These are phyloP conservation scores for Drosophila oshimai DNA, from an alignment of 1,140 invertebrate genomes.

Conservation along the genomic window DNA sequence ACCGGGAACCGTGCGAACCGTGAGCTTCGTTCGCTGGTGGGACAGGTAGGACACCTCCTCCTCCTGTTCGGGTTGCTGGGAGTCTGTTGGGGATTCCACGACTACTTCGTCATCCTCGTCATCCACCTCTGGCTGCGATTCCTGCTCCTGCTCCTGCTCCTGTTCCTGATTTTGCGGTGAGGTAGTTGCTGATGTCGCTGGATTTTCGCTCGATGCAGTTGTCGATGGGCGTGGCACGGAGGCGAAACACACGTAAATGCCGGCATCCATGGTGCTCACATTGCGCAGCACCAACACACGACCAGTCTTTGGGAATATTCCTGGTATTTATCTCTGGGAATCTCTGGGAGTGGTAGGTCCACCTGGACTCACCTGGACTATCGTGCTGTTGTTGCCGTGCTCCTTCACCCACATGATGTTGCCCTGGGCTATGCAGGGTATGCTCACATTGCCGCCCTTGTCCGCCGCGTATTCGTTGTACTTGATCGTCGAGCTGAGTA, in stretches of 20 bases:
- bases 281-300: constrained; percentile 69
- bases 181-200: constrained; percentile 45
- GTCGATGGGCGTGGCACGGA: constrained; percentile 40
- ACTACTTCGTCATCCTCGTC: not conserved
- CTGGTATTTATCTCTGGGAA: not conserved
- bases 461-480: constrained; percentile 82
- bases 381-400: constrained; percentile 69
- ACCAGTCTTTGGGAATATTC: constrained; percentile 53
- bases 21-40: constrained; percentile 60
- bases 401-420: constrained; percentile 81
- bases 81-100: not conserved
- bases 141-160: not conserved
- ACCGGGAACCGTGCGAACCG: constrained; percentile 74
- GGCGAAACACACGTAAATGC: constrained; percentile 79
- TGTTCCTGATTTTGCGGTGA: constrained; percentile 22
- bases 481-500: constrained; percentile 79
- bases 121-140: not conserved
- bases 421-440: constrained; percentile 75
- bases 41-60: constrained; percentile 63
- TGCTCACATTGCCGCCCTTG: constrained; percentile 79
- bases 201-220: constrained; percentile 14
- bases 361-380: constrained; percentile 64
- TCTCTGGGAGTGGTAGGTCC: not conserved
- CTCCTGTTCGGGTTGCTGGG: not conserved
- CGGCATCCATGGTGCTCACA: constrained; percentile 66